Evolutionary conservation across 2,113 vertebrate species (phyloP).

Genomic region (Xenopus laevis): DNA sequence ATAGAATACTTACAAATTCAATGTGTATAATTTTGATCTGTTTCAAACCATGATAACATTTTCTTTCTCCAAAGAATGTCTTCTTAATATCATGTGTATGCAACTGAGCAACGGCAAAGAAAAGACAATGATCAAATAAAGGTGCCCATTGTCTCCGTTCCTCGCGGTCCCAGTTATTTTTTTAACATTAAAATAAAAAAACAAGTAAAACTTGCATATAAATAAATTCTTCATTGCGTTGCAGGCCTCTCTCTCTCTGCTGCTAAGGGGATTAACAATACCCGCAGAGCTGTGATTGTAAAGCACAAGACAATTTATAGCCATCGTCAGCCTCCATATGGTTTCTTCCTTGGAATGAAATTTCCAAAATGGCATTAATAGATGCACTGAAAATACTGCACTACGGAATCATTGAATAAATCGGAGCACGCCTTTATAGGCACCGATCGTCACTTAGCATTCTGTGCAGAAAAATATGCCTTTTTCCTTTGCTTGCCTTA

Average conservation of each 20-base stretch:
- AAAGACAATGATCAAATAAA: no score
- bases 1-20: no score
- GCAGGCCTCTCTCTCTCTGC: background rate
- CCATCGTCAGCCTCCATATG: constrained; percentile 24
- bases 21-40: no score
- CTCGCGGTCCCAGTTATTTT: no score
- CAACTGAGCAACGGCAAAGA: background rate
- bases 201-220: background rate
- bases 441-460: constrained; percentile 23
- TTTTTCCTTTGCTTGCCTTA: background rate
- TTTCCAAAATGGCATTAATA: constrained; percentile 27
- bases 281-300: constrained; percentile 15
- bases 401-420: constrained; percentile 17
- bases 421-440: background rate
- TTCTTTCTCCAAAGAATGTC: background rate
- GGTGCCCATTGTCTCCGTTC: no score
- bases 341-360: constrained; percentile 6
- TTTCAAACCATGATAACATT: no score
- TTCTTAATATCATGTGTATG: background rate
- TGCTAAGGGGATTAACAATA: background rate
- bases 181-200: no score
- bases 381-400: constrained; percentile 21
- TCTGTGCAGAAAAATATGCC: background rate
- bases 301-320: constrained; percentile 36
- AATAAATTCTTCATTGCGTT: background rate